These are phyloP conservation scores for Venturia canescens DNA, from an alignment of 1,140 invertebrate genomes.

Conservation along the genomic window DNA sequence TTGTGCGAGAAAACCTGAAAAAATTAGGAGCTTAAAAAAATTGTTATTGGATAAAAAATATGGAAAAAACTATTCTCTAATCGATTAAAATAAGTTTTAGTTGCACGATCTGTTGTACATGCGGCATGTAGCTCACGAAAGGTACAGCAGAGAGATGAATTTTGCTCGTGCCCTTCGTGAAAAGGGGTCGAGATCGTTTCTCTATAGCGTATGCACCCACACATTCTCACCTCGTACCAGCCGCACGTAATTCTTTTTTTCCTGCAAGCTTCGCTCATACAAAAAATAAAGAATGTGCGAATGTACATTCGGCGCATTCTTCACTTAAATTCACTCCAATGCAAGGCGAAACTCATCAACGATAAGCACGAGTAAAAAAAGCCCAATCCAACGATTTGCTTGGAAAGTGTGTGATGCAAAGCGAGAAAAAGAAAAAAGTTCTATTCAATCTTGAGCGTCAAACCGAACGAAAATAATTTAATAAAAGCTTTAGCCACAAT, in stretches of 20 bases:
- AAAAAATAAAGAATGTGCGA: neutral
- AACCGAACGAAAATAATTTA: neutral
- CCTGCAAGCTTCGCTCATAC: neutral
- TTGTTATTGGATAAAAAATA: too few species aligned
- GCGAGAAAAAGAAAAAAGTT: too few species aligned
- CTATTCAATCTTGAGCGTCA: neutral
- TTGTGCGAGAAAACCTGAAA: too few species aligned
- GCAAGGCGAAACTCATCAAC: too few species aligned
- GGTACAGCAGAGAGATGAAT: neutral
- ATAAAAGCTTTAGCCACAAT: too few species aligned
- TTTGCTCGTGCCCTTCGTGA: conserved; percentile 12
- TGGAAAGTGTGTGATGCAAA: too few species aligned
- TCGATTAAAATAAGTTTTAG: neutral
- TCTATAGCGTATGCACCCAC: neutral
- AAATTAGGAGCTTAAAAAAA: too few species aligned
- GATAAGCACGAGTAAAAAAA: too few species aligned
- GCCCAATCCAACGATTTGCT: too few species aligned
- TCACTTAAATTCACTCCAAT: too few species aligned
- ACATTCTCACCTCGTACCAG: neutral
- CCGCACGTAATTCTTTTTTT: neutral
- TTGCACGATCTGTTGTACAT: neutral
- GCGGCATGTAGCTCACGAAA: neutral
- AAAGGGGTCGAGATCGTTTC: conserved; percentile 23
- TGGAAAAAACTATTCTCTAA: too few species aligned
- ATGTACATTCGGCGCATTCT: too few species aligned